phyloP scores from a whole-genome alignment of 2,797 vertebrate species.

The Alauda arvensis region DNA sequence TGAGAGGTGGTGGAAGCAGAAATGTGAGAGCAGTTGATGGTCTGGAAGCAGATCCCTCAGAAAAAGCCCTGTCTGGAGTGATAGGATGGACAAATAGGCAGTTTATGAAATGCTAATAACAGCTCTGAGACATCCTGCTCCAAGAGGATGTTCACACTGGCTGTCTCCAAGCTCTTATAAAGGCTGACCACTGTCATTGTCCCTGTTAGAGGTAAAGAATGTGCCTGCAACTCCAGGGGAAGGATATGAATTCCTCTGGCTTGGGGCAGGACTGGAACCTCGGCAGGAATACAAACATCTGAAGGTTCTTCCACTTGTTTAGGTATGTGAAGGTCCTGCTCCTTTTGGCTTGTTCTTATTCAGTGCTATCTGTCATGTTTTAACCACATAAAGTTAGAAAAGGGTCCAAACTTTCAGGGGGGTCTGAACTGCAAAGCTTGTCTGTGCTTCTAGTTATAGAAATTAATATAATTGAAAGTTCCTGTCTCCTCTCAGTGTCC shows the following conservation, averaged over 20 bases:
- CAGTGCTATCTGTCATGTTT: neutral
- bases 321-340: neutral
- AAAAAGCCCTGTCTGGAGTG: neutral
- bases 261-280: neutral
- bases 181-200: neutral
- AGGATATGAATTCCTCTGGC: neutral
- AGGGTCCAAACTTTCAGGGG: neutral
- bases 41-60: neutral
- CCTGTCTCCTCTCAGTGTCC: neutral
- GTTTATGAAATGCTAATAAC: neutral
- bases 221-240: neutral
- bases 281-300: neutral
- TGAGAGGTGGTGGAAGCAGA: neutral
- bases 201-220: neutral
- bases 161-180: neutral
- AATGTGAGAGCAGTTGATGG: neutral
- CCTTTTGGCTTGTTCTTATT: neutral
- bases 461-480: neutral
- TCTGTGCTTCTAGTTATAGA: neutral
- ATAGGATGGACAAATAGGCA: neutral
- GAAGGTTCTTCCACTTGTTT: neutral
- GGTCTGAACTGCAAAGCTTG: neutral
- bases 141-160: neutral
- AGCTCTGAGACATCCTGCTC: conserved; percentile 11
- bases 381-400: neutral